Conservation (phyloP, 2,797 vertebrate species). For the Meda fulgida region DNA sequence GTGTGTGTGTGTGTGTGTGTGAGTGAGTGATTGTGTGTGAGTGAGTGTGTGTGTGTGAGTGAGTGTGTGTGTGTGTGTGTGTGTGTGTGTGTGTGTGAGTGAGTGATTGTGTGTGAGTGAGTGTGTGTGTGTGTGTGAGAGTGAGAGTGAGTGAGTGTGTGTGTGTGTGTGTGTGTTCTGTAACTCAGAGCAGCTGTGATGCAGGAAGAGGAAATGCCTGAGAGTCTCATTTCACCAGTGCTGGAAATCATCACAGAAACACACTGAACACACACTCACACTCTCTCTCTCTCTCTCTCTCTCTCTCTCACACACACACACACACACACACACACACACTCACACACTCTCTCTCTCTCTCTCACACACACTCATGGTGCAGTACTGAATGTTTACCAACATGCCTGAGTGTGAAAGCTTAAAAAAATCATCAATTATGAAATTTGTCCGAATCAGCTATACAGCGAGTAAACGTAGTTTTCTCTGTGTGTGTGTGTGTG, state of each 20-base stretch:
- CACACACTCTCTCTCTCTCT: too few species aligned
- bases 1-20: not conserved
- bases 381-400: too few species aligned
- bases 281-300: too few species aligned
- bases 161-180: not conserved
- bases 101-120: not conserved
- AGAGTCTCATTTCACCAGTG: slow-evolving; percentile 26
- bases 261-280: not conserved
- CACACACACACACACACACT: not conserved
- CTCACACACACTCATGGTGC: not conserved
- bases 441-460: too few species aligned
- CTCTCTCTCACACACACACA: not conserved
- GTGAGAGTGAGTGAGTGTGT: too few species aligned
- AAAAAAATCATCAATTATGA: too few species aligned
- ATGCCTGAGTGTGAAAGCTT: too few species aligned
- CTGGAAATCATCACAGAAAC: slow-evolving; percentile 22
- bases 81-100: not conserved
- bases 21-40: not conserved
- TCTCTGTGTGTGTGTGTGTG: slow-evolving; percentile 14
- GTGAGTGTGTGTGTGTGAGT: not conserved
- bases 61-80: not conserved
- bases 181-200: slow-evolving; percentile 33
- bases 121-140: not conserved
- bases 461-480: too few species aligned
- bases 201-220: slow-evolving; percentile 43